Evolutionary conservation across 1,140 invertebrate species (phyloP).

Genomic region (Ditylenchus dipsaci): DNA sequence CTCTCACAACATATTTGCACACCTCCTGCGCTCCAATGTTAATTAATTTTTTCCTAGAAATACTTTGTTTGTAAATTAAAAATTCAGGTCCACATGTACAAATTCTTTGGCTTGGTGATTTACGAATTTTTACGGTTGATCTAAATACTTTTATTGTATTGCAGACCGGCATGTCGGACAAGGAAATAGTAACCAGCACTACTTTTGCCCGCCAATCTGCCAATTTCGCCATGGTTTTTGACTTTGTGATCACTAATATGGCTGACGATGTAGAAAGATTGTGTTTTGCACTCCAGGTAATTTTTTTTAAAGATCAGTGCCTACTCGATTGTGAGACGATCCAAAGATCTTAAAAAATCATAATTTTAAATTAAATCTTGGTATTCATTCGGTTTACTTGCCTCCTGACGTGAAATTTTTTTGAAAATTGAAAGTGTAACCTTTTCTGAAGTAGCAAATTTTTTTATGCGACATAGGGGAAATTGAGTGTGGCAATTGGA

Average conservation of each 20-base stretch:
- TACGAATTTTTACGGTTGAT: not conserved
- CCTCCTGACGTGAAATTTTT: too few species aligned
- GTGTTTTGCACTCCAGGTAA: constrained; percentile 36
- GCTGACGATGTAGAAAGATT: constrained; percentile 42
- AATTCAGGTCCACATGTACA: constrained; percentile 18
- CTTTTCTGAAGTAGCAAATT: too few species aligned
- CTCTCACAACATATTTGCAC: constrained; percentile 38
- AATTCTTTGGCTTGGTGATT: constrained; percentile 38
- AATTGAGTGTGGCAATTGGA: too few species aligned
- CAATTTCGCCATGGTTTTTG: constrained; percentile 44
- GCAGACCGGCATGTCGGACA: constrained; percentile 38
- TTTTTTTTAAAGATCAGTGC: not conserved
- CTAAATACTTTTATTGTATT: constrained; percentile 20
- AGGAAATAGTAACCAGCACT: constrained; percentile 32
- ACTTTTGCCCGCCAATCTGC: constrained; percentile 33
- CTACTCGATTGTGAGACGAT: too few species aligned
- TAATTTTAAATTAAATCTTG: too few species aligned
- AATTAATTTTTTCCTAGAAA: too few species aligned
- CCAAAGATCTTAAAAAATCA: too few species aligned
- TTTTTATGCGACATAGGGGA: too few species aligned
- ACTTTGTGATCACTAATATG: constrained; percentile 45
- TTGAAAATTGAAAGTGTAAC: constrained; percentile 1
- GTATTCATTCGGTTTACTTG: too few species aligned
- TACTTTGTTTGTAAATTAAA: too few species aligned
- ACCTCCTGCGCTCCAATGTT: constrained; percentile 39